Conservation (phyloP, 2,888 invertebrate species). For the Cylloceria caligata region DNA sequence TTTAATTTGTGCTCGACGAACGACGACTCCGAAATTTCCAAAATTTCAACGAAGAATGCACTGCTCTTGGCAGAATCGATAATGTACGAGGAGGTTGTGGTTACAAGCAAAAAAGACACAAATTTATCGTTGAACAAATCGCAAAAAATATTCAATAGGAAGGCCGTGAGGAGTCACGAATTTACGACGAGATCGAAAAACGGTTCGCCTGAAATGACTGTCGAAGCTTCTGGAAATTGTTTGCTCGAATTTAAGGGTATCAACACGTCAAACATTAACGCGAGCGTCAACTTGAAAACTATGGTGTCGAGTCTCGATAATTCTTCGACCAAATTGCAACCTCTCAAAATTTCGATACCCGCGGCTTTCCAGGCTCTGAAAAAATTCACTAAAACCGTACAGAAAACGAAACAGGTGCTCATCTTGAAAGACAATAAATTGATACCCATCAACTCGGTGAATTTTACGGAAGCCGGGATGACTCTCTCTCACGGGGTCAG, state of each 20-base stretch:
- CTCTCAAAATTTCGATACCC: conserved; percentile 78
- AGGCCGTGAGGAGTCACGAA: background rate
- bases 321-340: conserved; percentile 72
- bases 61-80: background rate
- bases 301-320: conserved; percentile 55
- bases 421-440: conserved; percentile 77
- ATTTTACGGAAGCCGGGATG: conserved; percentile 20
- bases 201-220: conserved; percentile 1
- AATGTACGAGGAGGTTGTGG: conserved; percentile 38
- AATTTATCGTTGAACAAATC: background rate
- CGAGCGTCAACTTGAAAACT: conserved; percentile 48
- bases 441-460: conserved; percentile 70
- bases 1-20: background rate
- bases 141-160: conserved; percentile 25
- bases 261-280: conserved; percentile 27
- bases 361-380: conserved; percentile 70
- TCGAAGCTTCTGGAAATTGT: background rate
- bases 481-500: conserved; percentile 69
- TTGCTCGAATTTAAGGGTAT: conserved; percentile 14
- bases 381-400: conserved; percentile 41
- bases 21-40: background rate
- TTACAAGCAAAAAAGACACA: background rate
- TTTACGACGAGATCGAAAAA: conserved; percentile 19
- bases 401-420: conserved; percentile 74
- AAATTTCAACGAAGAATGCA: background rate